These are phyloP conservation scores for Serranus cabrilla DNA, from an alignment of 2,797 vertebrate species.

Conservation along the genomic window DNA sequence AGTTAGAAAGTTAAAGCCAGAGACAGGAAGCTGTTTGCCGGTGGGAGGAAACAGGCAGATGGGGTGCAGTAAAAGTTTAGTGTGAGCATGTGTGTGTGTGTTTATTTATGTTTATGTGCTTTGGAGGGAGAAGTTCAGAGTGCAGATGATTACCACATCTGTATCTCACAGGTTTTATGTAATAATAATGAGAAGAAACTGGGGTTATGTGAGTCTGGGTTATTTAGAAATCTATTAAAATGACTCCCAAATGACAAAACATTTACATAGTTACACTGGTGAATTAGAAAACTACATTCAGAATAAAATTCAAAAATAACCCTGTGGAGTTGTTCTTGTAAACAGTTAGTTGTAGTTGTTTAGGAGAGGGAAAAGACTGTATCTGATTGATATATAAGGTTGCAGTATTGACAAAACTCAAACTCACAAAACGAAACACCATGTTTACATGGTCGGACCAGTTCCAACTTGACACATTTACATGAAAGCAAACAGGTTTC, in stretches of 20 bases:
- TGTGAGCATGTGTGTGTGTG: background rate
- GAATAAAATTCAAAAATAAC: background rate
- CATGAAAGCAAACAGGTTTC: background rate
- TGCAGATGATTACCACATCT: background rate
- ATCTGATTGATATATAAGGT: too few species aligned
- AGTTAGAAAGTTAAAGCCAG: conserved; percentile 35
- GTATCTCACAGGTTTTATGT: background rate
- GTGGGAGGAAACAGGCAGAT: conserved; percentile 32
- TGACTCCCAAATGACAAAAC: background rate
- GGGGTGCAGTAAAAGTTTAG: conserved; percentile 42
- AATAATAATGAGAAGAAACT: background rate
- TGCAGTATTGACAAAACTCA: too few species aligned
- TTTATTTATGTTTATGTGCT: conserved; percentile 19
- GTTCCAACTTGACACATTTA: background rate
- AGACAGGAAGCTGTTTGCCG: conserved; percentile 54
- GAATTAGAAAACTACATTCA: rapidly evolving
- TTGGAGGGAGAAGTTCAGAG: conserved; percentile 8
- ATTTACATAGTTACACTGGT: background rate
- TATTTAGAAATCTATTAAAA: background rate
- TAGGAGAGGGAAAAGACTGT: too few species aligned
- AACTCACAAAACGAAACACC: too few species aligned
- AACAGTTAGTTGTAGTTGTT: too few species aligned
- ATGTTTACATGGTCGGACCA: background rate
- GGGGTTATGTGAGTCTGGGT: background rate
- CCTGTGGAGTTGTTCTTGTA: background rate